These are phyloP conservation scores for Fistularia commersonii DNA, from an alignment of 2,797 vertebrate species.

Conservation along the genomic window DNA sequence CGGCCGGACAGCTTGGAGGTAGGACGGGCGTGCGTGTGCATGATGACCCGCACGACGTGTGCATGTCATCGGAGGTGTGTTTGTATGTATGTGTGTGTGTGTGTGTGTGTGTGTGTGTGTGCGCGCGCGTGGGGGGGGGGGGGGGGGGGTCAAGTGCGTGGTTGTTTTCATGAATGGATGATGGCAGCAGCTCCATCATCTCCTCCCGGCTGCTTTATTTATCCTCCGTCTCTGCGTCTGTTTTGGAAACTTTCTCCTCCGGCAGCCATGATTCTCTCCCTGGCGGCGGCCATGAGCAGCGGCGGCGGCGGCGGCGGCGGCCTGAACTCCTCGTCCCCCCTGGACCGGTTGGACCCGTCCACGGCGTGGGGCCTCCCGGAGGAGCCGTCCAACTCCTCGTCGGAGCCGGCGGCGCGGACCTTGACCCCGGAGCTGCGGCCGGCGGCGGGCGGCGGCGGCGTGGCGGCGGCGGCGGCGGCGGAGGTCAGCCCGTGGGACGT, in stretches of 20 bases:
- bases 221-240: background rate
- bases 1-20: conserved; percentile 22
- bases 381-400: conserved; percentile 58
- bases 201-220: background rate
- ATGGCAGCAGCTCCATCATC: no score
- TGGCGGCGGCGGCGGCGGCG: conserved; percentile 11
- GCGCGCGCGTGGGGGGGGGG: conserved; percentile 27
- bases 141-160: conserved; percentile 33
- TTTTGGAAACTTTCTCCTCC: conserved; percentile 5
- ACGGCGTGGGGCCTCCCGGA: conserved; percentile 61
- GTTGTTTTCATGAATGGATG: conserved; percentile 43
- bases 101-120: background rate
- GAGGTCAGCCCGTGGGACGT: conserved; percentile 87
- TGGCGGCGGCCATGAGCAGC: conserved; percentile 73
- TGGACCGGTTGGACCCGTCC: conserved; percentile 57
- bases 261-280: conserved; percentile 81
- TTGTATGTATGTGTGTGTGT: background rate
- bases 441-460: no score
- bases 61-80: background rate
- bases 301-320: conserved; percentile 54
- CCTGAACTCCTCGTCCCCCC: conserved; percentile 60
- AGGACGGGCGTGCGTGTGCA: conserved; percentile 7
- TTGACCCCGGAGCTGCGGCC: conserved; percentile 53
- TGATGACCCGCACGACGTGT: no score
- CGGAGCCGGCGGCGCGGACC: conserved; percentile 40